Conservation (phyloP, 2,888 invertebrate genomes). For the Cancer borealis region DNA sequence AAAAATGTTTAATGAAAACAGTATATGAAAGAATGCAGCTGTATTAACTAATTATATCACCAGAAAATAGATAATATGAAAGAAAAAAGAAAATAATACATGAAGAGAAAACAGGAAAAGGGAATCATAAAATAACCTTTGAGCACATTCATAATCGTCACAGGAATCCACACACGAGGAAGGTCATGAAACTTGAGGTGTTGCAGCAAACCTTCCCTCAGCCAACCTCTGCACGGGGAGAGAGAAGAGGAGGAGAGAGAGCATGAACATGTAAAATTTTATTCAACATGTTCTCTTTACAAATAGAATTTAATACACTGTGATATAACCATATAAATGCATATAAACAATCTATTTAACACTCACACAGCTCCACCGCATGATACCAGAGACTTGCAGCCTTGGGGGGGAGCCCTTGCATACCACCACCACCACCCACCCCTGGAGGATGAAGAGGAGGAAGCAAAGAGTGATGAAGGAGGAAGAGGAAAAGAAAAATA, state of each 20-base stretch:
- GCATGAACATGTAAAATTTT: slow-evolving; percentile 69
- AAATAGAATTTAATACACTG: slow-evolving; percentile 74
- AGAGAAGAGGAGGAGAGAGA: neutral
- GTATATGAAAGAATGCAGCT: neutral
- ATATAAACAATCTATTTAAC: slow-evolving; percentile 72
- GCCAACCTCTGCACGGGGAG: neutral
- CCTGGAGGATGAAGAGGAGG: neutral
- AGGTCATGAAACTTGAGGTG: no score
- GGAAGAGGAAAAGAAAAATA: neutral
- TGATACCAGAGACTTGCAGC: slow-evolving; percentile 38
- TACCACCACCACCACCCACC: neutral
- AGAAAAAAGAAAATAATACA: neutral
- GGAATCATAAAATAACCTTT: no score
- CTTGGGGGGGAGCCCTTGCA: neutral
- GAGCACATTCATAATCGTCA: no score
- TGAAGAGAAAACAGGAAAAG: no score
- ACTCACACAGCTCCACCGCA: slow-evolving; percentile 65
- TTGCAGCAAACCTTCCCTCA: neutral
- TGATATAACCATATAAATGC: slow-evolving; percentile 73
- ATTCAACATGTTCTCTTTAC: slow-evolving; percentile 74
- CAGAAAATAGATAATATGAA: neutral
- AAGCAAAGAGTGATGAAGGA: neutral
- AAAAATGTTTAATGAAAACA: neutral
- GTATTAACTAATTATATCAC: neutral
- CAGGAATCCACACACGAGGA: neutral